Base-by-base conservation (phyloP, 2,888 invertebrate species). In the Pegoplata infirma region DNA sequence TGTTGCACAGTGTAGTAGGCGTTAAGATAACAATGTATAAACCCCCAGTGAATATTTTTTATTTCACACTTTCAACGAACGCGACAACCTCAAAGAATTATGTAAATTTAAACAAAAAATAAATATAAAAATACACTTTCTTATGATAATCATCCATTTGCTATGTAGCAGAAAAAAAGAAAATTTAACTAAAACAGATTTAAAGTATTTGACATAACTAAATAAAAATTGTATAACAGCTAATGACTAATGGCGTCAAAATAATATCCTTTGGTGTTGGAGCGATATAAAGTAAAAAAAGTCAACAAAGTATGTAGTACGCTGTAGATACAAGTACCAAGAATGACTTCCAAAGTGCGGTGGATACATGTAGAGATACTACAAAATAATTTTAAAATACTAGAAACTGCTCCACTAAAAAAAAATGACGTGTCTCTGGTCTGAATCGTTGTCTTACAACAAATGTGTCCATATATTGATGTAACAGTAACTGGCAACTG, bases 231-330 rank as follows among this genome's bases (percentile, higher is more conserved):
- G 44, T 71, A 56, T 55, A 79, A 79, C n/a, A n/a, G n/a, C 75
- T 67, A 79, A 76, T 72, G 71, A 63, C 63, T n/a, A 67, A 56
- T 79, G 79, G 79, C 79, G 79, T 79, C 79, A 71, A 75, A 71
- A 63, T 71, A 55, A 67, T 55, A 75, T 79, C 75, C 75, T 79
- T 71, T 58, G 67, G 16, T 79, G 73, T 69, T 66, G 53, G 25
- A 28, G 32, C 66, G 47, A 6, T 47, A 47, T 49, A 47, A 10
- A 47, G 17, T 44, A 46, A 12, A 7, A 28, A 10, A 2, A 47
- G 21, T 28, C 46, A 61, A 2, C 1, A 23, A 8, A 10, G 46
- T 14, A 49, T 21, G 44, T 7, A 3, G 44, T n/a, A n/a, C n/a
- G n/a, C n/a, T n/a, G n/a, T n/a, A 21, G 56, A 19, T 19, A 56